Evolutionary conservation across 2,888 invertebrate species (phyloP).

Genomic region (Lithophane leautieri): DNA sequence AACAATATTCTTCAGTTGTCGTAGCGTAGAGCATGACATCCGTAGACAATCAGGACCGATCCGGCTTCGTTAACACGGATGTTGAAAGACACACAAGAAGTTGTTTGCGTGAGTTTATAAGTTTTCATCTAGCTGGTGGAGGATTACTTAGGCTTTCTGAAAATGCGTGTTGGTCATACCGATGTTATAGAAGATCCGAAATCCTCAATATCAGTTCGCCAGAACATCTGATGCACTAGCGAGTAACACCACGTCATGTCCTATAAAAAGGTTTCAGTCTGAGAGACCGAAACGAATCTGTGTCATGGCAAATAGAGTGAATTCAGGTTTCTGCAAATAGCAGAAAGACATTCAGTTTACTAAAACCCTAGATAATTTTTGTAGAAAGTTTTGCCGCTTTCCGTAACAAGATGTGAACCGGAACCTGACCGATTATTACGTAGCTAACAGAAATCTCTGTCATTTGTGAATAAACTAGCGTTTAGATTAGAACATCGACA

Average conservation of each 20-base stretch:
- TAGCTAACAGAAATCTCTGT: slow-evolving; percentile 7
- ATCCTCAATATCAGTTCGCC: background rate
- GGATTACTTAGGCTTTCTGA: background rate
- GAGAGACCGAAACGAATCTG: background rate
- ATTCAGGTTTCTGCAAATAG: background rate
- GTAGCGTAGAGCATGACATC: background rate
- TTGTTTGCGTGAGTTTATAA: background rate
- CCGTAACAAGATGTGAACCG: slow-evolving; percentile 27
- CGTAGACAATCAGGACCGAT: background rate
- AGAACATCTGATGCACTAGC: background rate
- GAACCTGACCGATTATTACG: slow-evolving; percentile 25
- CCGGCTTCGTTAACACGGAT: background rate
- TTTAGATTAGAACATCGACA: background rate
- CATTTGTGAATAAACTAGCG: slow-evolving; percentile 9
- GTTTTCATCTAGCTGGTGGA: background rate
- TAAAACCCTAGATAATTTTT: slow-evolving; percentile 5
- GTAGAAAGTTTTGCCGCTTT: slow-evolving; percentile 17
- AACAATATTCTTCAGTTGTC: slow-evolving; percentile 6
- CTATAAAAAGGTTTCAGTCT: background rate
- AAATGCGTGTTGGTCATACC: background rate
- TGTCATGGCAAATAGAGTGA: background rate
- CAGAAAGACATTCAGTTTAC: slow-evolving; percentile 1
- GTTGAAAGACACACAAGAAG: background rate
- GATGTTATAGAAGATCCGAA: background rate
- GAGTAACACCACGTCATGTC: no score